phyloP scores from a whole-genome alignment of 2,888 invertebrate genomes.

The Hylaea fasciaria region DNA sequence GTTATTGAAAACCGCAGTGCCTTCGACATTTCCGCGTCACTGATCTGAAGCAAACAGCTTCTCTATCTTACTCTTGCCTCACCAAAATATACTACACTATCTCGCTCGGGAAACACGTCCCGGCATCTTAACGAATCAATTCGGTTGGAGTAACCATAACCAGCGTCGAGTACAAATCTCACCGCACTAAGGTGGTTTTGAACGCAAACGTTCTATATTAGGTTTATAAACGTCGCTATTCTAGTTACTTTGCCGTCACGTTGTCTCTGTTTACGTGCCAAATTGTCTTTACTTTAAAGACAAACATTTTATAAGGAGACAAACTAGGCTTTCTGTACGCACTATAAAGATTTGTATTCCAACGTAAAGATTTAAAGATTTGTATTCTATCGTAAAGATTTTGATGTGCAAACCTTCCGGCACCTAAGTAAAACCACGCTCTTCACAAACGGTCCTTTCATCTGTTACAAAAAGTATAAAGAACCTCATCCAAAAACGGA shows the following conservation, averaged over 20 bases:
- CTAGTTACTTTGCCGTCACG: slow-evolving; percentile 43
- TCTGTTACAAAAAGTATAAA: slow-evolving; percentile 23
- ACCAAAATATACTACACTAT: slow-evolving; percentile 42
- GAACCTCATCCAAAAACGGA: slow-evolving; percentile 36
- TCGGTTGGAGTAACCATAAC: slow-evolving; percentile 58
- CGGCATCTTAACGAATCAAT: slow-evolving; percentile 64
- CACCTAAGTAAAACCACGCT: slow-evolving; percentile 32
- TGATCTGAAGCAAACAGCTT: slow-evolving; percentile 47
- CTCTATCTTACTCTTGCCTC: slow-evolving; percentile 43
- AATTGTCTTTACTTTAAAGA: not conserved
- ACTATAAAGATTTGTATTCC: no score
- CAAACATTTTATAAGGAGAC: no score
- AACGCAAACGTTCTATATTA: slow-evolving; percentile 50
- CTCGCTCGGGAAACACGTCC: slow-evolving; percentile 49
- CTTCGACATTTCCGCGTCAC: slow-evolving; percentile 54
- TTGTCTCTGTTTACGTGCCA: not conserved
- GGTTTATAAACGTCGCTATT: slow-evolving; percentile 42
- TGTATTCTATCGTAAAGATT: no score
- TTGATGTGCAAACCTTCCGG: not conserved
- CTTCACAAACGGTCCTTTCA: slow-evolving; percentile 43
- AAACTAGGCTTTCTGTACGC: no score
- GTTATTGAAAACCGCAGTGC: slow-evolving; percentile 48
- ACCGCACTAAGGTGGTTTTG: slow-evolving; percentile 49
- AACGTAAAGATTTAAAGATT: no score
- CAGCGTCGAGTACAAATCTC: slow-evolving; percentile 58